Evolutionary conservation across 2,888 invertebrate species (phyloP).

Genomic region (Mongoloraphidia duomilia): DNA sequence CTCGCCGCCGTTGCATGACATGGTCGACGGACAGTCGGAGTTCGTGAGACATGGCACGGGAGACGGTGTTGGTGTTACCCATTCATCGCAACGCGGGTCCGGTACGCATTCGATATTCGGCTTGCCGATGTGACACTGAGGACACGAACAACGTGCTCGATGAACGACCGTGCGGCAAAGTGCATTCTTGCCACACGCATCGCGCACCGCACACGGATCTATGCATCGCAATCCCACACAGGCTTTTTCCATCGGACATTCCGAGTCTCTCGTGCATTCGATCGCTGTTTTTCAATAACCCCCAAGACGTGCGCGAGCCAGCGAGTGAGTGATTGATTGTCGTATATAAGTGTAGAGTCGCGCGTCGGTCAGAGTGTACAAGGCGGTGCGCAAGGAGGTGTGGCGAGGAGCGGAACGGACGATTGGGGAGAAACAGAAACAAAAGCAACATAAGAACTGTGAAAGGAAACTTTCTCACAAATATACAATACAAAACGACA

Average conservation of each 20-base stretch:
- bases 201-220: constrained; percentile 79
- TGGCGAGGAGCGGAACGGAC: constrained; percentile 22
- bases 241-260: constrained; percentile 83
- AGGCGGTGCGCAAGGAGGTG: constrained; percentile 1
- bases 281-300: constrained; percentile 16
- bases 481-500: constrained; percentile 36
- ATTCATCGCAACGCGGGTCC: constrained; percentile 60
- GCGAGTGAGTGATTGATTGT: background rate
- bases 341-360: background rate
- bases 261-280: constrained; percentile 80
- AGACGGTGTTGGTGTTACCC: constrained; percentile 40
- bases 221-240: constrained; percentile 83
- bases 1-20: constrained; percentile 57
- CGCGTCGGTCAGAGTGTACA: constrained; percentile 10
- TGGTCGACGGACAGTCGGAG: constrained; percentile 56
- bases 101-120: constrained; percentile 65
- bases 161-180: constrained; percentile 74
- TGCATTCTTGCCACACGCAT: constrained; percentile 80
- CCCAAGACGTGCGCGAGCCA: background rate
- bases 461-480: constrained; percentile 76
- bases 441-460: constrained; percentile 75
- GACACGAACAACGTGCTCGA: constrained; percentile 75
- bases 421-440: constrained; percentile 38
- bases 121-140: constrained; percentile 74
- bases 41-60: constrained; percentile 46